Conservation (phyloP, 2,797 vertebrate species). For the Poecile montanus region DNA sequence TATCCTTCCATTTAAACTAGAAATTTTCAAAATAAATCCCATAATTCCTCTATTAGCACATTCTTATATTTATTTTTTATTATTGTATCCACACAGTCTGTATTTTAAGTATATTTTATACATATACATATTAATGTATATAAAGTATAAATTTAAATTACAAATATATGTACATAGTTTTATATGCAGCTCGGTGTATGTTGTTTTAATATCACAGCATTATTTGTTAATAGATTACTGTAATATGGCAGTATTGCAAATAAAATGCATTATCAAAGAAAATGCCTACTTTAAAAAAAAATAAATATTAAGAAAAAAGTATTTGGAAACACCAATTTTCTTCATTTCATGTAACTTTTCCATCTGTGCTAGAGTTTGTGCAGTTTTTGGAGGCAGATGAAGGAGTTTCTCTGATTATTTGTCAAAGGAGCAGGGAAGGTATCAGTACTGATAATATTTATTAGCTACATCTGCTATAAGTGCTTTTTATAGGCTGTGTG, state of each 20-base stretch:
- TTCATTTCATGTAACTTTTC: neutral
- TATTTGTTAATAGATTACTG: neutral
- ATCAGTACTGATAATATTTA: constrained; percentile 2
- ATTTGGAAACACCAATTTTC: neutral
- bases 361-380: neutral
- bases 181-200: neutral
- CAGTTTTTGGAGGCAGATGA: neutral
- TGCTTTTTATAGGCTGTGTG: neutral
- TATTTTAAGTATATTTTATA: neutral
- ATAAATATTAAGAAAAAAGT: neutral
- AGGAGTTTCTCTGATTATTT: neutral
- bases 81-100: neutral
- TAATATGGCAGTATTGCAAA: neutral
- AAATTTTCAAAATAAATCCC: neutral
- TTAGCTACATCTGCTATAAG: constrained; percentile 1
- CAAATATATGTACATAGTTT: neutral
- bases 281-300: neutral
- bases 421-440: neutral
- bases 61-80: neutral
- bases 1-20: neutral
- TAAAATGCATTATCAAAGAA: neutral
- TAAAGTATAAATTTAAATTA: neutral
- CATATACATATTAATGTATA: neutral
- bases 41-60: neutral
- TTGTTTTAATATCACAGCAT: neutral